Conservation (phyloP, 1,140 invertebrate species). For the Rhopalosiphum maidis region DNA sequence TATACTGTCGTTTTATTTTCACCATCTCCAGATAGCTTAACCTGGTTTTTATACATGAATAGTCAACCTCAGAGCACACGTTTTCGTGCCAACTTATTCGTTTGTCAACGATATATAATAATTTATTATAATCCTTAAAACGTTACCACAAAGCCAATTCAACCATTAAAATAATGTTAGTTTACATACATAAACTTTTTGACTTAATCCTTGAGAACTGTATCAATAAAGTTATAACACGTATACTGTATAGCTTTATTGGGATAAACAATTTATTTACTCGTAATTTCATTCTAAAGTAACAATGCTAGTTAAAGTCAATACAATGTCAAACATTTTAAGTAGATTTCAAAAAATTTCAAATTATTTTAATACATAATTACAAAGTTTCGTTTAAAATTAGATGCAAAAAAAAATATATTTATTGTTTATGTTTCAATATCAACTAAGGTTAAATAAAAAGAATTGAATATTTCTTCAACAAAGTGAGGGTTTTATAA, state of each 20-base stretch:
- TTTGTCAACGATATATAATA: slow-evolving; percentile 8
- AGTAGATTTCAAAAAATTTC: not conserved
- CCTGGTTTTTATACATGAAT: slow-evolving; percentile 41
- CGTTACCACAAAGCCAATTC: not conserved
- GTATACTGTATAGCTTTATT: not conserved
- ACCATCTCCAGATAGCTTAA: not conserved
- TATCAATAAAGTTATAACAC: slow-evolving; percentile 26
- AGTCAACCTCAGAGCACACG: slow-evolving; percentile 28
- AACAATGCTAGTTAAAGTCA: not conserved
- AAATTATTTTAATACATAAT: not conserved
- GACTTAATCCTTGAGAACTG: not conserved
- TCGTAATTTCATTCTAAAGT: not conserved
- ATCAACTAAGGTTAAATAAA: not conserved
- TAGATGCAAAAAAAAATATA: not conserved
- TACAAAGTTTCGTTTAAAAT: not conserved
- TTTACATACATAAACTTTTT: slow-evolving; percentile 21
- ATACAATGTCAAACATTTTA: not conserved
- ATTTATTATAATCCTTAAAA: slow-evolving; percentile 24
- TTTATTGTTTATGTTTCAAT: not conserved
- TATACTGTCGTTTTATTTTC: not conserved
- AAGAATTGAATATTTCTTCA: not conserved
- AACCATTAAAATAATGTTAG: slow-evolving; percentile 1
- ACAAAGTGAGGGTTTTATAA: not conserved
- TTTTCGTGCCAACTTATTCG: slow-evolving; percentile 42
- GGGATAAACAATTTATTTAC: not conserved